These are phyloP conservation scores for Eriosoma lanigerum DNA, from an alignment of 1,140 invertebrate genomes.

Conservation along the genomic window DNA sequence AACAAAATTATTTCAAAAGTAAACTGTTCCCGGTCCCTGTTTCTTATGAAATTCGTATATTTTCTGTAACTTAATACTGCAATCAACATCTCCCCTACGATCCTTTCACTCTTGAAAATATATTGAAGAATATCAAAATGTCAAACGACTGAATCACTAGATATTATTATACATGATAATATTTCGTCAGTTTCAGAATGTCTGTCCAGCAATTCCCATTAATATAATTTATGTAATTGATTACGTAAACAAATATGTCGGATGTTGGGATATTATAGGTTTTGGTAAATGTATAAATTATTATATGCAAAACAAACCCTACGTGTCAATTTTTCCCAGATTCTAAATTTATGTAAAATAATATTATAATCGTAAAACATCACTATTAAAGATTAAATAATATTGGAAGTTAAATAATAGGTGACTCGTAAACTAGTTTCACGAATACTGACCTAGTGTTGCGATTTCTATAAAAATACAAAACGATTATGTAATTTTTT, in stretches of 20 bases:
- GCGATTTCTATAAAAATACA: constrained; percentile 40
- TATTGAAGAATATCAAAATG: not conserved
- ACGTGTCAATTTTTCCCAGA: not conserved
- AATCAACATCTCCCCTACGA: not conserved
- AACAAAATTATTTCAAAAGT: too few relatives aligned
- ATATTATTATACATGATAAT: not conserved
- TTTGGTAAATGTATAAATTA: not conserved
- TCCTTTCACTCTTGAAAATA: not conserved
- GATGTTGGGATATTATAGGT: not conserved
- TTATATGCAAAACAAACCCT: not conserved
- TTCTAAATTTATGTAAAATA: too few relatives aligned
- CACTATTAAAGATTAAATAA: not conserved
- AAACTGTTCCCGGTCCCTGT: too few relatives aligned
- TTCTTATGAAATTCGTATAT: too few relatives aligned
- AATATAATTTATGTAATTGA: not conserved
- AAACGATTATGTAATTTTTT: constrained; percentile 28
- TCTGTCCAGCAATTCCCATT: not conserved
- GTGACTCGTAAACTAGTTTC: constrained; percentile 39
- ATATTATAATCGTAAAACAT: too few relatives aligned
- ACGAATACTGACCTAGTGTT: constrained; percentile 36
- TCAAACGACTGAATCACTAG: not conserved
- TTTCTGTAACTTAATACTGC: too few relatives aligned
- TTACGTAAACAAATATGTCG: not conserved
- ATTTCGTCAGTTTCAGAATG: not conserved
- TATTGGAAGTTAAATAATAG: not conserved